phyloP scores from a whole-genome alignment of 2,113 vertebrate species.

The Colius striatus region DNA sequence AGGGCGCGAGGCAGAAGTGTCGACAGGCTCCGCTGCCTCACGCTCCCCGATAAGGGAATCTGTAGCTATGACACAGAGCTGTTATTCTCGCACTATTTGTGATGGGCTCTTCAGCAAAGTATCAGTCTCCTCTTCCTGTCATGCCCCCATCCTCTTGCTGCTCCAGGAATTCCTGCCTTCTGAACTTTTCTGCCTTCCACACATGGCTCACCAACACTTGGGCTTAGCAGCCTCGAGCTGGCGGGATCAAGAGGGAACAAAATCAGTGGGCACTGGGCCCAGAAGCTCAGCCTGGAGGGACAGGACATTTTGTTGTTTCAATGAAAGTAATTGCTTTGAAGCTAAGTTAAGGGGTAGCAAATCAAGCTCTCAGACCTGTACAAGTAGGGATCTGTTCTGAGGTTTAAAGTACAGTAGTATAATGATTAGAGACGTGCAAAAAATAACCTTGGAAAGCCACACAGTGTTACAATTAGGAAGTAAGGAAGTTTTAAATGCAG shows the following conservation, averaged over 20 bases:
- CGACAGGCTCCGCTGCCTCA: neutral
- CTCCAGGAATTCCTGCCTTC: slow-evolving; percentile 24
- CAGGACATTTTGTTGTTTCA: neutral
- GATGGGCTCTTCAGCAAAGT: neutral
- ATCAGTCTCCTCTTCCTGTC: slow-evolving; percentile 29
- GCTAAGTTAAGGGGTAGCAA: neutral
- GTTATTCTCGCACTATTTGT: neutral
- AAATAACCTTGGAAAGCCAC: neutral
- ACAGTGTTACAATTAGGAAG: neutral
- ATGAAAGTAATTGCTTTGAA: neutral
- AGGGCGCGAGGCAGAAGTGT: neutral
- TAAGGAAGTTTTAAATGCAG: neutral
- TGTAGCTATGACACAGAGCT: neutral
- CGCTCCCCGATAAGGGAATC: neutral
- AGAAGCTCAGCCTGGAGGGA: neutral
- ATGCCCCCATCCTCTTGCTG: neutral
- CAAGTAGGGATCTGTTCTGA: neutral
- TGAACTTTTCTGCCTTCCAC: neutral
- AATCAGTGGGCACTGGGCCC: neutral
- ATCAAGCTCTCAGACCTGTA: neutral
- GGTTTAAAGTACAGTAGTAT: neutral
- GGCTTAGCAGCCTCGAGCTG: neutral
- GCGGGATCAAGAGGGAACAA: neutral
- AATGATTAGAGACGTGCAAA: neutral
- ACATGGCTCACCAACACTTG: neutral